Percentiles rank a stretch among this genome's conserved stretches.
These are phyloP conservation scores for Cephus pulcher DNA, from an alignment of 2,888 invertebrate species.

Conservation along the genomic window DNA sequence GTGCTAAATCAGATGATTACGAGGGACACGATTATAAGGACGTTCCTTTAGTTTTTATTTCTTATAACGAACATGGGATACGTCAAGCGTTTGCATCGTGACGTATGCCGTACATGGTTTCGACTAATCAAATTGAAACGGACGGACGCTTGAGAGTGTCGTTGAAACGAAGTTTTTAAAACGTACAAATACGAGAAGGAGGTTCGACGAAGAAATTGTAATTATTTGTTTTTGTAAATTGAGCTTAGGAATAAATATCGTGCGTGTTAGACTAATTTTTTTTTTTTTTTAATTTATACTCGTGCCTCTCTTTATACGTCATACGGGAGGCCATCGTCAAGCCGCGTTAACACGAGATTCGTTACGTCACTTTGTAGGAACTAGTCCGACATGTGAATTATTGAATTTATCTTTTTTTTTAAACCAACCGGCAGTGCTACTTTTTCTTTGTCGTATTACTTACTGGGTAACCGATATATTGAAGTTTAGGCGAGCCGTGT, in stretches of 20 bases:
- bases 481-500: no score
- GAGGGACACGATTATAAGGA: neutral
- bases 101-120: neutral
- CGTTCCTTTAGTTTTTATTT: neutral
- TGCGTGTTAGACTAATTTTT: neutral
- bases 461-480: no score
- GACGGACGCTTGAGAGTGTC: neutral
- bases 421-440: no score
- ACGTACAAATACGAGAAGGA: neutral
- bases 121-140: neutral
- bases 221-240: neutral
- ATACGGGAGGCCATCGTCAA: neutral
- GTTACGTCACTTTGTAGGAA: no score
- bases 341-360: no score
- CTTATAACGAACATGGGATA: neutral
- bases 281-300: neutral
- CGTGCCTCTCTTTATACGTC: neutral
- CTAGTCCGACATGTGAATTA: no score
- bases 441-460: no score
- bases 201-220: neutral
- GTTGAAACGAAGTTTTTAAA: neutral
- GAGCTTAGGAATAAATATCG: neutral
- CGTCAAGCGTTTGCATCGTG: neutral
- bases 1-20: neutral
- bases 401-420: neutral